These are phyloP conservation scores for Nannobrachium achirus DNA, from an alignment of 2,113 vertebrate genomes.

Conservation along the genomic window DNA sequence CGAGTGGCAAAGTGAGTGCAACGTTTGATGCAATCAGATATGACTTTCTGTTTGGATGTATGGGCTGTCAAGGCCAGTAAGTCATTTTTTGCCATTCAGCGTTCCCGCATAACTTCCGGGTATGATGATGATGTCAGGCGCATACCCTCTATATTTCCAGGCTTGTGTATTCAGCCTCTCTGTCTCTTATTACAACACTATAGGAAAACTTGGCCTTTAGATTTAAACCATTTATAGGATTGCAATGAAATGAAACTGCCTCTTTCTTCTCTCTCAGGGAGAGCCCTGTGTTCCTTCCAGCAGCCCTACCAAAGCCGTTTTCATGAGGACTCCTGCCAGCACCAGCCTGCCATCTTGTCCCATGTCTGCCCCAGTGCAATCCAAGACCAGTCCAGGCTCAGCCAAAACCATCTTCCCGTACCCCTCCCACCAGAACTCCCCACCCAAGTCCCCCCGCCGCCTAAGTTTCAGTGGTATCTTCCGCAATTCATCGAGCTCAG, in stretches of 20 bases:
- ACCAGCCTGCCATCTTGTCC: constrained; percentile 81
- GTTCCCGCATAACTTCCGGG: too few relatives aligned
- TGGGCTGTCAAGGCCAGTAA: too few relatives aligned
- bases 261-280: constrained; percentile 74
- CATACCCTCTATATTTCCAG: constrained; percentile 1
- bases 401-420: constrained; percentile 91
- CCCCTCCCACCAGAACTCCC: constrained; percentile 85
- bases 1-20: too few relatives aligned
- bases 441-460: constrained; percentile 92
- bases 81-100: too few relatives aligned
- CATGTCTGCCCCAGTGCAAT: constrained; percentile 83
- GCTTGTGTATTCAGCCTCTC: background rate
- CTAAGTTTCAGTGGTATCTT: constrained; percentile 97
- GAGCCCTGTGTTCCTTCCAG: constrained; percentile 79
- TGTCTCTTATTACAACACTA: background rate
- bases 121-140: too few relatives aligned
- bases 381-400: constrained; percentile 83
- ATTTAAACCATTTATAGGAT: background rate
- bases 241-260: constrained; percentile 4
- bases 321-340: constrained; percentile 77
- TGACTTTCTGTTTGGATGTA: too few relatives aligned
- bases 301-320: constrained; percentile 85
- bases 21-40: too few relatives aligned
- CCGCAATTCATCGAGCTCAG: constrained; percentile 84
- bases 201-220: background rate